Evolutionary conservation across 2,797 vertebrate genomes (phyloP).

Genomic region (Poeciliopsis infans): DNA sequence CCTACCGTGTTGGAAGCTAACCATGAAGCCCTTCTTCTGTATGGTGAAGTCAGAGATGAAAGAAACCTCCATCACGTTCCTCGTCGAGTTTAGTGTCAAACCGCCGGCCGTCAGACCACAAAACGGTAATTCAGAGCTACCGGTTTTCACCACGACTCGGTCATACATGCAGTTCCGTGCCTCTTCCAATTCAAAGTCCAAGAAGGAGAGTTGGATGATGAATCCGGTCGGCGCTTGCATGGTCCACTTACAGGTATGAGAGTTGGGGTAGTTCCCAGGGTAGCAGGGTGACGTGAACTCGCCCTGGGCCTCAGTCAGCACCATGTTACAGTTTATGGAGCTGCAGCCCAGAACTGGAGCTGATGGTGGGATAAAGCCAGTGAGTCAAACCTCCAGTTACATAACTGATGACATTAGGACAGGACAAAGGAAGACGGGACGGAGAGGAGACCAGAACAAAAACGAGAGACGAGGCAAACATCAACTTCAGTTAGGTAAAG

Average conservation of each 20-base stretch:
- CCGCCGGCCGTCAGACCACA: constrained; percentile 94
- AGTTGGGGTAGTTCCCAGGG: constrained; percentile 89
- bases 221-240: constrained; percentile 90
- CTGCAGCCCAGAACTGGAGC: constrained; percentile 85
- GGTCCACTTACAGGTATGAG: constrained; percentile 87
- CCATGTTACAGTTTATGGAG: constrained; percentile 81
- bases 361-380: constrained; percentile 28
- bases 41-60: constrained; percentile 96
- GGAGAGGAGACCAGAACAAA: constrained; percentile 18
- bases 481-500: neutral
- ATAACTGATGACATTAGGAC: constrained; percentile 22
- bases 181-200: constrained; percentile 96
- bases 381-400: constrained; percentile 8
- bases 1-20: constrained; percentile 93
- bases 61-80: constrained; percentile 89
- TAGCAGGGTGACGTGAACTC: constrained; percentile 92
- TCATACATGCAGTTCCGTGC: constrained; percentile 94
- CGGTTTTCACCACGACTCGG: constrained; percentile 85
- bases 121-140: constrained; percentile 82
- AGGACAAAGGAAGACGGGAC: constrained; percentile 9
- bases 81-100: constrained; percentile 92
- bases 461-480: neutral
- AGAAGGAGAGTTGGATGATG: constrained; percentile 92
- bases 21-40: constrained; percentile 94
- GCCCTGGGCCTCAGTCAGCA: constrained; percentile 84